Conservation (phyloP, 30 jellyfish, hydroid and myxozoan genomes). For the Clytia hemisphaerica region DNA sequence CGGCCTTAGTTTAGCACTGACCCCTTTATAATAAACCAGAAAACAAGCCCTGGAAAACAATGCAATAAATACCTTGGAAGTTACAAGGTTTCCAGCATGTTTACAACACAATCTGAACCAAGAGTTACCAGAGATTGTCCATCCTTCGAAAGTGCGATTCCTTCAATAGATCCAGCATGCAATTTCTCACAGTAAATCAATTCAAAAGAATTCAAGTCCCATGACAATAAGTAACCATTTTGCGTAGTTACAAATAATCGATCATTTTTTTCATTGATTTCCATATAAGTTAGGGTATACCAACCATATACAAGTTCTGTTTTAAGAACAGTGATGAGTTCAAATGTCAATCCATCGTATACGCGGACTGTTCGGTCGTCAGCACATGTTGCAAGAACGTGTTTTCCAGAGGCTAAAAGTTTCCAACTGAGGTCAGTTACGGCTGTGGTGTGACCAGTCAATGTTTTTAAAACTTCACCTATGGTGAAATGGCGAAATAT, state of each 20-base stretch:
- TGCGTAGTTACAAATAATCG: conserved; percentile 61
- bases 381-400: conserved; percentile 78
- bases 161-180: conserved; percentile 94
- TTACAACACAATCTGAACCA: conserved; percentile 86
- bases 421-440: conserved; percentile 94
- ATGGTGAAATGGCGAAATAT: too few relatives aligned
- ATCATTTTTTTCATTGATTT: conserved; percentile 44
- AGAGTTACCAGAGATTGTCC: conserved; percentile 34
- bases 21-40: too few relatives aligned
- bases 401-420: conserved; percentile 1
- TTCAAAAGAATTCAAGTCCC: conserved; percentile 42
- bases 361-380: conserved; percentile 88
- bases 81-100: too few relatives aligned
- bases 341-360: conserved; percentile 54
- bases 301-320: conserved; percentile 73
- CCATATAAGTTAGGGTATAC: conserved; percentile 74
- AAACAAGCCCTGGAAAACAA: too few relatives aligned
- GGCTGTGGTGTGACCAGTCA: conserved; percentile 87
- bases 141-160: conserved; percentile 40
- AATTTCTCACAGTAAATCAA: conserved; percentile 30
- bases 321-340: conserved; percentile 27
- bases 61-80: too few relatives aligned
- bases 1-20: too few relatives aligned
- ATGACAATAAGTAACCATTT: conserved; percentile 70
- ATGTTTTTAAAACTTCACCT: conserved; percentile 43